Percentiles rank a stretch among this genome's conserved stretches.
Conservation (phyloP, 2,888 invertebrate species). For the Dryococelus australis region DNA sequence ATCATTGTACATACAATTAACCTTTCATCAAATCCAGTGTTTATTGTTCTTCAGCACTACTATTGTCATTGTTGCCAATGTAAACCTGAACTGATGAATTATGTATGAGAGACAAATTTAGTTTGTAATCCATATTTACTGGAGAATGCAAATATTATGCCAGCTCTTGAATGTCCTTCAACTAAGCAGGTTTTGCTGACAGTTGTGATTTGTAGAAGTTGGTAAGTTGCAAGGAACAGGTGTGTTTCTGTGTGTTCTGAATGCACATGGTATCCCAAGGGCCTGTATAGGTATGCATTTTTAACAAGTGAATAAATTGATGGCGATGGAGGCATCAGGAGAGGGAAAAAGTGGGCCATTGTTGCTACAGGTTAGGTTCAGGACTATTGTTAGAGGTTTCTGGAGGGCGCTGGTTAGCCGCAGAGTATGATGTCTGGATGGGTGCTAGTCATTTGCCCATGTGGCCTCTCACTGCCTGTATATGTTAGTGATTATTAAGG, state of each 20-base stretch:
- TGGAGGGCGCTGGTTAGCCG: no score
- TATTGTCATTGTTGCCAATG: background rate
- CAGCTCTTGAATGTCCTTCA: background rate
- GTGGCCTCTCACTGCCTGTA: no score
- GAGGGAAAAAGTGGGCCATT: no score
- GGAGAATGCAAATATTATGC: background rate
- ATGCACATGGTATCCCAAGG: slow-evolving; percentile 19
- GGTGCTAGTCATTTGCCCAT: no score
- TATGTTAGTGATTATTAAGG: no score
- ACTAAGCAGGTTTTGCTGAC: background rate
- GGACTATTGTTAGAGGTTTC: no score
- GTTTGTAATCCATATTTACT: background rate
- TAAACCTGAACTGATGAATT: background rate
- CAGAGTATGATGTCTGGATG: no score
- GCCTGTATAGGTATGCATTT: background rate
- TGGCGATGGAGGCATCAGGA: no score
- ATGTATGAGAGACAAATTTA: background rate
- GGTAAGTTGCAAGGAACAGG: background rate
- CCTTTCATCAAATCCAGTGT: no score
- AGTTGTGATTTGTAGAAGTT: background rate
- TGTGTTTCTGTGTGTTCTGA: background rate
- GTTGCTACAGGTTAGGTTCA: no score
- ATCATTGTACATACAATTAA: no score
- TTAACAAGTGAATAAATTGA: background rate
- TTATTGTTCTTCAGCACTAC: background rate